Conservation (phyloP, 2,113 vertebrate genomes). For the Engraulis encrasicolus region DNA sequence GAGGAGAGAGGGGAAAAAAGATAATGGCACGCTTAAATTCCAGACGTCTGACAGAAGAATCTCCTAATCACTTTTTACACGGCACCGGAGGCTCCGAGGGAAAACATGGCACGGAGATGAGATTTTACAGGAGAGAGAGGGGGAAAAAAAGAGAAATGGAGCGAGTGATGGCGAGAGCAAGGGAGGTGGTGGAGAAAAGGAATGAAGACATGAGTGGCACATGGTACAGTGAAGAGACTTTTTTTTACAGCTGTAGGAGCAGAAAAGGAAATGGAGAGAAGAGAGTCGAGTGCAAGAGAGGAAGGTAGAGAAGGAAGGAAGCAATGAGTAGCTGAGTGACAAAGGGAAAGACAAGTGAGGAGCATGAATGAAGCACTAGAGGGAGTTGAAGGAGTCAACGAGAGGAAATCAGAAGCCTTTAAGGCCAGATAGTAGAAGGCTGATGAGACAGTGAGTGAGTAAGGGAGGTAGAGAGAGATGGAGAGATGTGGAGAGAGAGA, state of each 20-base stretch:
- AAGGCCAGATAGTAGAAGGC: background rate
- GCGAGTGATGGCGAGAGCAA: background rate
- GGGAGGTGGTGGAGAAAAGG: background rate
- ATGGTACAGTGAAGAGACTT: no score
- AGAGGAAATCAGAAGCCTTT: constrained; percentile 1
- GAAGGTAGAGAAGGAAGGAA: background rate
- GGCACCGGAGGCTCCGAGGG: background rate
- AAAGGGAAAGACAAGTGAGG: constrained; percentile 23
- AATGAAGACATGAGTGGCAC: background rate
- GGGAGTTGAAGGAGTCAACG: background rate
- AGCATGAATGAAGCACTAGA: background rate
- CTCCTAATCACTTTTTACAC: constrained; percentile 15
- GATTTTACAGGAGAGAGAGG: background rate
- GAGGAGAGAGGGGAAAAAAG: background rate
- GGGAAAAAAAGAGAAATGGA: background rate
- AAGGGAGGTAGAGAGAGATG: no score
- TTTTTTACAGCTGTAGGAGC: no score
- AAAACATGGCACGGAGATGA: background rate
- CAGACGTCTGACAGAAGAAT: constrained; percentile 20
- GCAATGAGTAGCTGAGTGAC: constrained; percentile 1
- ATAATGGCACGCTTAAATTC: constrained; percentile 9
- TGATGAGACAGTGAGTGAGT: background rate
- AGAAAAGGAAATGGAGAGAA: no score
- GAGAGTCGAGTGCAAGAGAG: background rate
- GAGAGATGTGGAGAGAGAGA: no score